Evolutionary conservation across 2,113 vertebrate genomes (phyloP).

Genomic region (cat (Felis catus)): DNA sequence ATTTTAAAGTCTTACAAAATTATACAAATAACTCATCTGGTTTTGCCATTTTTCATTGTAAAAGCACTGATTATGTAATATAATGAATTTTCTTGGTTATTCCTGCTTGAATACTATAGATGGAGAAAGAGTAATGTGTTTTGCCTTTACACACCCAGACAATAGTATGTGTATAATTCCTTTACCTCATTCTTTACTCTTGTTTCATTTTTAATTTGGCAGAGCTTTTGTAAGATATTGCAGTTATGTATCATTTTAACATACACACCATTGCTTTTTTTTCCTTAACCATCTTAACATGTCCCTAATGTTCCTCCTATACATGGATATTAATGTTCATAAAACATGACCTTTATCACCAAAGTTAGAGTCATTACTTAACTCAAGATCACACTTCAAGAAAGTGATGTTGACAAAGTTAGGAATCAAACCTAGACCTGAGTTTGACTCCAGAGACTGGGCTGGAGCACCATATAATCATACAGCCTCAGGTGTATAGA

Average conservation of each 20-base stretch:
- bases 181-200: not conserved
- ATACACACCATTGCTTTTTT: not conserved
- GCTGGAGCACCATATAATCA: not conserved
- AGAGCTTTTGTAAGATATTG: not conserved
- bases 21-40: not conserved
- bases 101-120: not conserved
- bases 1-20: not conserved
- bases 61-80: not conserved
- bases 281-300: not conserved
- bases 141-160: not conserved
- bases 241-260: not conserved
- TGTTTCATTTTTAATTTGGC: conserved; percentile 3
- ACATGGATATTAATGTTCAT: not conserved
- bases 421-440: not conserved
- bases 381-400: not conserved
- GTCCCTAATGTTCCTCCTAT: not conserved
- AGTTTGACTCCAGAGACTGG: not conserved
- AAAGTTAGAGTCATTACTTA: not conserved
- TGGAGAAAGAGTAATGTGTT: not conserved
- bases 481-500: not conserved
- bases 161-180: not conserved
- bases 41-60: conserved; percentile 20
- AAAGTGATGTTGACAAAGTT: not conserved
- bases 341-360: not conserved
- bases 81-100: not conserved